These are phyloP conservation scores for Ancistrus triradiatus DNA, from an alignment of 2,113 vertebrate genomes.

Conservation along the genomic window DNA sequence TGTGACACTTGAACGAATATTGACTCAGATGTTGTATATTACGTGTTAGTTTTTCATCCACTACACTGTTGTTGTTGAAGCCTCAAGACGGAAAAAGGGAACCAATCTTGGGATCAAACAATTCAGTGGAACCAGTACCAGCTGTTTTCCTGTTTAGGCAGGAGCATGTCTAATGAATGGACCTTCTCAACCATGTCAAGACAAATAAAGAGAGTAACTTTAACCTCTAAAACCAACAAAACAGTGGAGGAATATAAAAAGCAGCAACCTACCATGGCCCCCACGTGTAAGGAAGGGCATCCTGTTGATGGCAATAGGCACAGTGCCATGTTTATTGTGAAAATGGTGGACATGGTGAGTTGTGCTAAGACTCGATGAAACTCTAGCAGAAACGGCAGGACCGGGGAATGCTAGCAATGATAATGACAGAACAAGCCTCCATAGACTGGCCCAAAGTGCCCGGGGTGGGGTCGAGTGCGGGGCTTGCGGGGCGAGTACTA, in stretches of 20 bases:
- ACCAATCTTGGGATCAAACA: no score
- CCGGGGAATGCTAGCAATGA: slow-evolving; percentile 69
- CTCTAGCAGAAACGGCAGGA: slow-evolving; percentile 75
- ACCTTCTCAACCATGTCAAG: no score
- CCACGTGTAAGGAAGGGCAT: slow-evolving; percentile 89
- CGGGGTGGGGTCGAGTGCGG: slow-evolving; percentile 47
- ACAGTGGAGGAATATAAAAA: background rate
- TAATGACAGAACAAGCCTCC: slow-evolving; percentile 68
- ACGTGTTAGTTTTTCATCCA: no score
- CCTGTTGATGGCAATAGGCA: slow-evolving; percentile 93
- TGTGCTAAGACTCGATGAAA: slow-evolving; percentile 90
- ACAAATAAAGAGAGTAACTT: slow-evolving; percentile 17
- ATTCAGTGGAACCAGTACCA: no score
- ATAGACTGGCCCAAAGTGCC: slow-evolving; percentile 63
- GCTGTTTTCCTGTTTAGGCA: no score
- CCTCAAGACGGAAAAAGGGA: no score
- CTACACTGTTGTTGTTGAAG: no score
- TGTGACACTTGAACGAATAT: no score
- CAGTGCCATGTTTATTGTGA: slow-evolving; percentile 89
- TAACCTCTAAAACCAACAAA: no score
- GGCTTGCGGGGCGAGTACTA: slow-evolving; percentile 52
- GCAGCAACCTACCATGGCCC: slow-evolving; percentile 81
- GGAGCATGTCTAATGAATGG: no score
- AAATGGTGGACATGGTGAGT: slow-evolving; percentile 93
- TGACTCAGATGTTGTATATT: no score